Evolutionary conservation across 2,888 invertebrate species (phyloP), one percentile per base, ranked within the genome.

Genomic region (Platycnemis pennipes): DNA sequence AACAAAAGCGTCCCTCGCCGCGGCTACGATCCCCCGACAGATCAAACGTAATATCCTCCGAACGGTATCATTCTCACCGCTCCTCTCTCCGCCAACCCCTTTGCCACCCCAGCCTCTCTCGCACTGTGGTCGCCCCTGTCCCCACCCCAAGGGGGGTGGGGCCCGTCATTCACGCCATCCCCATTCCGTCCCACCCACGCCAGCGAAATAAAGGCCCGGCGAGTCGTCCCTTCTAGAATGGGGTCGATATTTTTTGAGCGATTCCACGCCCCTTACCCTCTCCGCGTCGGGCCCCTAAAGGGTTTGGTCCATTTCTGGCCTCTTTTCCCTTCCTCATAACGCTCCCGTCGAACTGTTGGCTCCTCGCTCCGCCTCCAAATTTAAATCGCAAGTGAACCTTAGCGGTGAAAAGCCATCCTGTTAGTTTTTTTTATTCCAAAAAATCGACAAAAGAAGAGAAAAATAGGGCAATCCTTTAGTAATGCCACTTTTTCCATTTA

Each of bases 31-130:
- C 77, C 16, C n/a, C 69, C 19, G 19, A n/a, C 77, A 77, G 77
- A 31, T 77, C 77, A 77, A 77, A 77, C 77, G 31, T 77, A 77
- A 77, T 77, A 77, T 77, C 77, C 77, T 37, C 37, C 77, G 77
- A 77, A 77, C 77, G 37, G 77, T 77, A 77, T 77, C 77, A 77
- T 77, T 77, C 77, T 13, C 37, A 37, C 77, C 77, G 0, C 77
- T 37, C 13, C 13, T 37, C 37, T 2, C 49, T 19, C 49, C 49
- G 0, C 13, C 49, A 0, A 11, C 26, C 63, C 63, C 26, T 63
- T 63, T 26, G 2, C 26, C 63, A 5, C 63, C 22, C n/a, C 63
- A 19, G 19, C 26, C 63, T 26, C 63, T 26, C 26, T 26, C 63
- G 13, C 26, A 63, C 49, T 49, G 49, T 13, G 49, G n/a, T n/a